phyloP scores from a whole-genome alignment of 2,888 invertebrate species.

The Polydrusus tereticollis region DNA sequence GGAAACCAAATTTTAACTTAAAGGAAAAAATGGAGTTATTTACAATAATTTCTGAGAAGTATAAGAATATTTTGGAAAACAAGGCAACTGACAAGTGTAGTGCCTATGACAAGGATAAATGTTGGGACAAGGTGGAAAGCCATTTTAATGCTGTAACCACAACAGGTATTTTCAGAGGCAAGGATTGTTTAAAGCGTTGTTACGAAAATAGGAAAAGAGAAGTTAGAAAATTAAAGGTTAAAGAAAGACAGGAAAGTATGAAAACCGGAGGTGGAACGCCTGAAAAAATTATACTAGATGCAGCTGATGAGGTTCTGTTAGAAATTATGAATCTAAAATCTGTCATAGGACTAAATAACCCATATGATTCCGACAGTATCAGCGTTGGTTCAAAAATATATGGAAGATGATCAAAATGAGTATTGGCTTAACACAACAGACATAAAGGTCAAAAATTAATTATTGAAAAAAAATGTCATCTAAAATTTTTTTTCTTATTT shows the following conservation, averaged over 20 bases:
- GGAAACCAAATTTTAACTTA: not conserved
- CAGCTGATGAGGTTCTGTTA: not conserved
- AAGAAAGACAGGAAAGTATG: not conserved
- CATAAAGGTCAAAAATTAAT: not conserved
- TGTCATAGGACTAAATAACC: not conserved
- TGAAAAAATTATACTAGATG: not conserved
- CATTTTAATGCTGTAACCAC: not conserved
- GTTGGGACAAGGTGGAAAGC: not conserved
- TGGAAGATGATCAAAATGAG: not conserved
- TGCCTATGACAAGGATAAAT: not conserved
- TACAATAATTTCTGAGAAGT: not conserved
- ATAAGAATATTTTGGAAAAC: not conserved
- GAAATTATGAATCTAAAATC: not conserved
- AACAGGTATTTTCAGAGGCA: not conserved
- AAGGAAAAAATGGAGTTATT: not conserved
- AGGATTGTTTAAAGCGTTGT: not conserved
- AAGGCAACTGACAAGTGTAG: not conserved
- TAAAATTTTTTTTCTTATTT: too few species aligned
- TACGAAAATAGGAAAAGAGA: not conserved
- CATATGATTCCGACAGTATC: not conserved
- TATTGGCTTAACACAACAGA: not conserved
- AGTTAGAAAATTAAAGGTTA: not conserved
- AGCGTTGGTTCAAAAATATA: not conserved
- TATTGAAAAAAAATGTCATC: too few species aligned
- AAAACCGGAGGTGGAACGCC: not conserved